Evolutionary conservation across 2,797 vertebrate genomes (phyloP), one percentile per base, ranked within the genome.

Genomic region (Coluber constrictor): DNA sequence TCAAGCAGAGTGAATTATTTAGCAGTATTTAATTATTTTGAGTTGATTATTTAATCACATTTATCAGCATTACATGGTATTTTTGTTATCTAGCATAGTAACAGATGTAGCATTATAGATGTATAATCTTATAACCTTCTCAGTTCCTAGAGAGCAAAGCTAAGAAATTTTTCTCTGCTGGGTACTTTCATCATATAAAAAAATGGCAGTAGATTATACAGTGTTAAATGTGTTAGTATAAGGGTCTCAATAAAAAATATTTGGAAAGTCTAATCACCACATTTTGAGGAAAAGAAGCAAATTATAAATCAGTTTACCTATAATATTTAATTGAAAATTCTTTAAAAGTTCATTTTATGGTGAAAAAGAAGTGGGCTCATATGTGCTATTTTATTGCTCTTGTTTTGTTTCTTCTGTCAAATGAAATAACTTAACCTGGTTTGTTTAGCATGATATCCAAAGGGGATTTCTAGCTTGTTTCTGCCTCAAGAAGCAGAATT

Each of bases 31-130:
- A 96, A 96, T 97, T 97, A 97, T 96, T 97, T 94, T 96, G 93
- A 97, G 95, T 96, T 96, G 95, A 96, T 93, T 97, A 93, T 97
- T 95, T 95, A 96, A 97, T 95, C 94, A 96, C 95, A 95, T 95
- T 96, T 93, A 95, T 96, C 96, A 93, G 96, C 91, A 97, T 90
- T 25, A 87, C 88, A 91, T 57, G 90, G 94, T 96, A 95, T 95
- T 92, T 94, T 94, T 94, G 94, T 94, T 96, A 93, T 96, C 93
- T 92, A 94, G 96, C 88, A 97, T 32, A 70, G 6, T 32, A 32
- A 32, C 15, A 70, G 96, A 96, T 94, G 94, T 92, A 95, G 95
- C 90, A 93, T 95, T 96, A 96, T 96, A 93, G 94, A 96, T 70
- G 13, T 70, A 32, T 70, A 70, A 70, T 93, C 92, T 94, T 95